Evolutionary conservation across 2,797 vertebrate species (phyloP).

Genomic region (Lutjanus campechanus): DNA sequence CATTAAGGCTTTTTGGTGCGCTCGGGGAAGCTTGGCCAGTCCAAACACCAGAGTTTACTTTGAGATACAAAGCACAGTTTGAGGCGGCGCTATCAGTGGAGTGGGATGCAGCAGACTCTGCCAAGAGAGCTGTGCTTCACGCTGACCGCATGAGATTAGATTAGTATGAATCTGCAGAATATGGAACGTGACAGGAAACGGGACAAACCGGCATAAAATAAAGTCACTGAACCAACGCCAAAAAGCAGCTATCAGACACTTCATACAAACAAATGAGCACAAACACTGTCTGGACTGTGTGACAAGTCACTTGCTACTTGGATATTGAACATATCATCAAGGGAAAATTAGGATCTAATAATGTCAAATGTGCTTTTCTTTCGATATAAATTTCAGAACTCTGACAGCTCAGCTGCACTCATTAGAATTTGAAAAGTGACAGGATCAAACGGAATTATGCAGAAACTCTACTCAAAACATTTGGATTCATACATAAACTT

Average conservation of each 20-base stretch:
- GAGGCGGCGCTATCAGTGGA: neutral
- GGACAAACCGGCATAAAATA: neutral
- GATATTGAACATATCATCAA: neutral
- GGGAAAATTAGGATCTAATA: neutral
- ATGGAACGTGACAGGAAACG: constrained; percentile 4
- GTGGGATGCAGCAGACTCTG: neutral
- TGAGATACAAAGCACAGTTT: constrained; percentile 4
- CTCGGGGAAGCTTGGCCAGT: neutral
- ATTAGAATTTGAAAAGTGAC: neutral
- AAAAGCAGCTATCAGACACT: neutral
- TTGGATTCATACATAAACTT: too few relatives aligned
- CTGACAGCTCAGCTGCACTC: neutral
- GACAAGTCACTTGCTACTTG: neutral
- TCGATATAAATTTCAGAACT: neutral
- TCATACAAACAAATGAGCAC: neutral
- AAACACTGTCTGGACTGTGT: neutral
- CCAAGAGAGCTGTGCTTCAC: neutral
- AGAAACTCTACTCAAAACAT: neutral
- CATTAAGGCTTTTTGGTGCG: neutral
- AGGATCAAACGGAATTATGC: neutral
- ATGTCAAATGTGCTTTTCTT: neutral
- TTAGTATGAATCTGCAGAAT: neutral
- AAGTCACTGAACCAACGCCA: neutral
- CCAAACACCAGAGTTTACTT: constrained; percentile 2
- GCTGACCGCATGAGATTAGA: constrained; percentile 17